Evolutionary conservation across 2,888 invertebrate species (phyloP).

Genomic region (Melinaea marsaeus): DNA sequence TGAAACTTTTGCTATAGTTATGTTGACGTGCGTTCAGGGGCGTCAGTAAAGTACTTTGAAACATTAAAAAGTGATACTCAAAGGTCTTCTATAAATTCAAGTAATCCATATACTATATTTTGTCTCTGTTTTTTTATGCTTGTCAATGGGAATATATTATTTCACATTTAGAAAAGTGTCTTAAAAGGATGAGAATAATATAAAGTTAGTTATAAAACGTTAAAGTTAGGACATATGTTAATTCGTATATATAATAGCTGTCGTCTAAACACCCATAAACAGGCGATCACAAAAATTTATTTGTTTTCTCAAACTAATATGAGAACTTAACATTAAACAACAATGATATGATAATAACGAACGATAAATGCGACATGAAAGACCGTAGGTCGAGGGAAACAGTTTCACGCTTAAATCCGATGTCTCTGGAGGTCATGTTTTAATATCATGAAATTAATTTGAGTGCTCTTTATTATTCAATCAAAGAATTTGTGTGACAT

Average conservation of each 20-base stretch:
- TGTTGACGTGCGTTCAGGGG: constrained; percentile 25
- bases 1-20: constrained; percentile 20
- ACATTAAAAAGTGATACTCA: constrained; percentile 21
- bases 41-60: constrained; percentile 30
- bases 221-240: neutral
- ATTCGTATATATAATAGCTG: neutral
- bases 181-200: no score
- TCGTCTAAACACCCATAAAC: constrained; percentile 12
- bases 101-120: no score
- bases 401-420: constrained; percentile 86
- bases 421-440: constrained; percentile 85
- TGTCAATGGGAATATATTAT: neutral
- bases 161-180: neutral
- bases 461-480: neutral
- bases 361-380: constrained; percentile 84
- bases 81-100: constrained; percentile 10
- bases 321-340: constrained; percentile 15
- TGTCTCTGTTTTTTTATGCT: no score
- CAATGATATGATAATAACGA: constrained; percentile 81
- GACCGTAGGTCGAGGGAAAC: constrained; percentile 89
- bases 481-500: neutral
- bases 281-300: constrained; percentile 14
- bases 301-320: constrained; percentile 19
- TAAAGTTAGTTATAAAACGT: no score
- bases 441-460: neutral